Percentiles rank a stretch among this genome's conserved stretches.
Conservation (phyloP, 2,888 invertebrate species). For the Oscheius sp. region DNA sequence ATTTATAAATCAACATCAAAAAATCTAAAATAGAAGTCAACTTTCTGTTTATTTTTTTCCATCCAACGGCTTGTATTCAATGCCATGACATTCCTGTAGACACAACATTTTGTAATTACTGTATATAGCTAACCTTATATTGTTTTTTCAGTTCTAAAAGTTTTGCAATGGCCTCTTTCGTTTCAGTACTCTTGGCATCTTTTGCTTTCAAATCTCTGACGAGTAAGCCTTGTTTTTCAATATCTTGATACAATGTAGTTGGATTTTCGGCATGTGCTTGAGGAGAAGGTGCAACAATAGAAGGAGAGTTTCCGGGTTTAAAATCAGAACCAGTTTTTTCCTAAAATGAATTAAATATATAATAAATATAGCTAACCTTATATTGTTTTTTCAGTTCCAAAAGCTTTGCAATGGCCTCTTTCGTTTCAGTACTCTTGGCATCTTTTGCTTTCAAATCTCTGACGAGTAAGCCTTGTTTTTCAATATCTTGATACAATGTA, state of each 20-base stretch:
- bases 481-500: conserved; percentile 34
- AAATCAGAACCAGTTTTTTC: conserved; percentile 35
- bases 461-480: conserved; percentile 38
- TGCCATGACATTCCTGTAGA: neutral
- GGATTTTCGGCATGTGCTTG: neutral
- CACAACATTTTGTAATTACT: neutral
- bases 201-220: conserved; percentile 78
- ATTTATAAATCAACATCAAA: neutral
- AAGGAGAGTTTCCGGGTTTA: conserved; percentile 11
- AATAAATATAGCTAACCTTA: conserved; percentile 73
- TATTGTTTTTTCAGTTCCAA: conserved; percentile 81
- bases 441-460: conserved; percentile 58
- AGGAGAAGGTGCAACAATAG: conserved; percentile 11
- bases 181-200: conserved; percentile 71
- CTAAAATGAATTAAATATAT: conserved; percentile 7
- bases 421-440: conserved; percentile 33
- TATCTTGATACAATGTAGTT: conserved; percentile 30
- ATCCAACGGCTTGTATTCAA: neutral
- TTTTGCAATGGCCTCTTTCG: conserved; percentile 76
- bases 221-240: conserved; percentile 76
- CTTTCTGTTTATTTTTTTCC: neutral
- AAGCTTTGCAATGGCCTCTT: conserved; percentile 76
- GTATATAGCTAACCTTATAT: conserved; percentile 76
- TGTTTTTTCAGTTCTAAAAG: conserved; percentile 81
- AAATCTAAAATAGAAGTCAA: neutral